Base-by-base conservation (phyloP, 1,140 invertebrate species). In the Cydia pomonella region DNA sequence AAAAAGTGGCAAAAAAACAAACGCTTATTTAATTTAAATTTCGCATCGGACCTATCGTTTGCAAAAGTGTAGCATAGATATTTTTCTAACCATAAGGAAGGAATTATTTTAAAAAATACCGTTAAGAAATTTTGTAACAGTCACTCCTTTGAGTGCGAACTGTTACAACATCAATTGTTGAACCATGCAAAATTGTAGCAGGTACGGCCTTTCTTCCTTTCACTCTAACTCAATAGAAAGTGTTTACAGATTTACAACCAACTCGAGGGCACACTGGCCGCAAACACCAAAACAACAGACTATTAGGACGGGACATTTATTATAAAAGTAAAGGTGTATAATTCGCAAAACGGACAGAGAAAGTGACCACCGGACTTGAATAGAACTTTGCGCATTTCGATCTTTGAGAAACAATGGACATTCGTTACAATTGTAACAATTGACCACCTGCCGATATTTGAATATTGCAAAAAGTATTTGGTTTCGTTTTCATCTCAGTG, bases 371-470 rank as follows among this genome's bases (percentile, higher is more conserved):
- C 77, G 78, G 73, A 77, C 76, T 75, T 71, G 53, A 74, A 77
- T 73, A 77, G 76, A 79, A 79, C 76, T 75, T 73, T 72, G 27
- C 27, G 41, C 73, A 69, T 72, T 66, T 27, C 6, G 3, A 18
- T 50, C n/a, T 59, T 59, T 59, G 50, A 72, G 73, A 84, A 76
- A 88, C 84, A 87, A 88, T 80, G 29, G 74, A 25, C 18, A 59
- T 66, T 69, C 9, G 64, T 33, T 7, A 69, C 64, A 38, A 69
- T 69, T 62, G 72, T 66, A 71, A 88, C 83, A 89, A 89, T 83
- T 80, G 86, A 84, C 88, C 91, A 90, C 91, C 91, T 87, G 85
- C 83, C 38, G 91, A 84, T 90, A 90, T 92, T 92, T 90, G 86
- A 88, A 91, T 91, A 91, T 90, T 91, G 88, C 82, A 85, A 84